phyloP scores from a whole-genome alignment of 2,113 vertebrate genomes.

The Chloropsis cyanopogon region DNA sequence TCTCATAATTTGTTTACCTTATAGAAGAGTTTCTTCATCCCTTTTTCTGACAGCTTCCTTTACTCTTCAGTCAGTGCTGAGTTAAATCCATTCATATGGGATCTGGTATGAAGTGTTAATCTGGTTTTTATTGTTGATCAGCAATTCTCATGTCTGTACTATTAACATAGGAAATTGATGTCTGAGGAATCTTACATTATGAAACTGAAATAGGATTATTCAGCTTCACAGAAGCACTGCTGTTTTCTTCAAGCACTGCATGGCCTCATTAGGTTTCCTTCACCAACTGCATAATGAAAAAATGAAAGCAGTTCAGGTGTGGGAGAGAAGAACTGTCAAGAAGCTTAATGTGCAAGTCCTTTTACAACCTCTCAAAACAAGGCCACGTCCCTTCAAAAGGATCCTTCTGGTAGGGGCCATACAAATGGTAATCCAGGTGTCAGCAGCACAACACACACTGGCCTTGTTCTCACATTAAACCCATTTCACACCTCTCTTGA shows the following conservation, averaged over 20 bases:
- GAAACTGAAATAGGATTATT: background rate
- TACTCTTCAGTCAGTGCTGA: background rate
- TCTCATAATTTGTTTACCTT: background rate
- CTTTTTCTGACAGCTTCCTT: background rate
- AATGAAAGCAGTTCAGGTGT: background rate
- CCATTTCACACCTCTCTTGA: background rate
- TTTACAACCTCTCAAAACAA: background rate
- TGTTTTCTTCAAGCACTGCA: background rate
- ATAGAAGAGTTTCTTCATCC: background rate
- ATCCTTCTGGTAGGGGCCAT: background rate
- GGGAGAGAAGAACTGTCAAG: background rate
- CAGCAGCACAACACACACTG: background rate
- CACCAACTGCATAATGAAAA: background rate
- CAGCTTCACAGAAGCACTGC: background rate
- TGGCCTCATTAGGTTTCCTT: background rate
- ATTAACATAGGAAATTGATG: background rate
- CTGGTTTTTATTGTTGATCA: background rate
- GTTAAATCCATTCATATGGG: background rate
- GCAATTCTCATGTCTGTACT: background rate
- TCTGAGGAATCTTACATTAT: background rate
- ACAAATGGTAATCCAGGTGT: background rate
- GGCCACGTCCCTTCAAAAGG: background rate
- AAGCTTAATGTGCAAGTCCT: background rate
- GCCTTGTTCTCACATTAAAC: background rate
- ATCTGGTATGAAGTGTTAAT: background rate